Conservation (phyloP, 2,888 invertebrate genomes). For the Caenorhabditis sp. region DNA sequence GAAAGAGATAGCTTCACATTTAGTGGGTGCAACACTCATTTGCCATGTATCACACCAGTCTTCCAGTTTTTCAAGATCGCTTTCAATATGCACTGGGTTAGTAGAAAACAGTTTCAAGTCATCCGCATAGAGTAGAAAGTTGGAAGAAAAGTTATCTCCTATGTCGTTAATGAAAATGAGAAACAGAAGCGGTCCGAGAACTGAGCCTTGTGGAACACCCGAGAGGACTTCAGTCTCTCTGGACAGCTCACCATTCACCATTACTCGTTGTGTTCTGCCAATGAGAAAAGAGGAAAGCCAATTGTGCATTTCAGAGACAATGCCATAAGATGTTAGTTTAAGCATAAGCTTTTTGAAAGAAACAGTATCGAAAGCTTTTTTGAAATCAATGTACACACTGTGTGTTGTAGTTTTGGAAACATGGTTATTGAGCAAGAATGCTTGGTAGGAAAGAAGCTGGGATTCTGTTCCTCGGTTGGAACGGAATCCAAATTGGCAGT, state of each 20-base stretch:
- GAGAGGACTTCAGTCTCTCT: background rate
- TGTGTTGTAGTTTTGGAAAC: too few relatives aligned
- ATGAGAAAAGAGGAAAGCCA: too few relatives aligned
- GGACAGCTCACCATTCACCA: too few relatives aligned
- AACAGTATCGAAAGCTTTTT: too few relatives aligned
- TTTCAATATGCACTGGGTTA: background rate
- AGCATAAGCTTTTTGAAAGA: too few relatives aligned
- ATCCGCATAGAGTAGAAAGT: slow-evolving; percentile 13
- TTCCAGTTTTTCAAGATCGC: too few relatives aligned
- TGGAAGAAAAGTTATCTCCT: background rate
- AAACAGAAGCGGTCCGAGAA: slow-evolving; percentile 1
- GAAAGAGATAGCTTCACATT: slow-evolving; percentile 2
- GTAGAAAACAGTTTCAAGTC: slow-evolving; percentile 13
- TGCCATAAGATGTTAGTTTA: too few relatives aligned
- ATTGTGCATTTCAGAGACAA: too few relatives aligned
- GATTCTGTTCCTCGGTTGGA: background rate
- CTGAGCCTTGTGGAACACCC: slow-evolving; percentile 1
- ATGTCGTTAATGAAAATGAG: slow-evolving; percentile 2
- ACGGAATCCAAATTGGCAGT: slow-evolving; percentile 7
- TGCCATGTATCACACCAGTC: too few relatives aligned
- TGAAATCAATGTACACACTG: too few relatives aligned
- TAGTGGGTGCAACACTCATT: too few relatives aligned
- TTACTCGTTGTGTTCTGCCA: too few relatives aligned
- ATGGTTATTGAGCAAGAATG: background rate
- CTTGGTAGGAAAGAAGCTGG: slow-evolving; percentile 14